Percentiles rank a stretch among this genome's conserved stretches.
These are phyloP conservation scores for Nycticorax nycticorax DNA, from an alignment of 2,113 vertebrate species.

Conservation along the genomic window DNA sequence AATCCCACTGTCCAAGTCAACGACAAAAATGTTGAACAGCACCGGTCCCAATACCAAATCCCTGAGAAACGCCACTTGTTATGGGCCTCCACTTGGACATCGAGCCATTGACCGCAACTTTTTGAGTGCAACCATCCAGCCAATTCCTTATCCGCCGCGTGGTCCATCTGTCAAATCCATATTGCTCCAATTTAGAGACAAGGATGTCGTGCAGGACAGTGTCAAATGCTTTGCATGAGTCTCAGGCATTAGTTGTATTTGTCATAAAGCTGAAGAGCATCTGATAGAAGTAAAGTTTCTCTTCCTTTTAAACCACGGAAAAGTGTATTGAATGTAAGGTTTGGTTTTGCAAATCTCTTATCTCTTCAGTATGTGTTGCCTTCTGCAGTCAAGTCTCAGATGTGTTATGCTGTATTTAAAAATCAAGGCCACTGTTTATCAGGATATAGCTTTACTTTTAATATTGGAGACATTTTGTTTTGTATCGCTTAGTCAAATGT, in stretches of 20 bases:
- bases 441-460: neutral
- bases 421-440: neutral
- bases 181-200: neutral
- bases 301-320: neutral
- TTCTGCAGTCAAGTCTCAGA: neutral
- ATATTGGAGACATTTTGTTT: neutral
- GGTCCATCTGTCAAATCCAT: neutral
- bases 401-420: neutral
- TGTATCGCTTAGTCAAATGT: neutral
- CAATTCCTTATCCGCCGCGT: neutral
- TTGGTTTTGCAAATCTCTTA: neutral
- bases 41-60: neutral
- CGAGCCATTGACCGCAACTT: neutral
- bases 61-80: neutral
- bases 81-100: neutral
- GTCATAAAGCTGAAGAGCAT: neutral
- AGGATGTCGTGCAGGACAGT: neutral
- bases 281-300: slow-evolving; percentile 7
- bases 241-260: slow-evolving; percentile 10
- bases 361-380: neutral
- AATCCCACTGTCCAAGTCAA: neutral
- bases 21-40: neutral
- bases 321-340: neutral
- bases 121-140: neutral
- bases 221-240: neutral